Conservation (phyloP, 2,888 invertebrate species). For the Hermaeophaga mercurialis region DNA sequence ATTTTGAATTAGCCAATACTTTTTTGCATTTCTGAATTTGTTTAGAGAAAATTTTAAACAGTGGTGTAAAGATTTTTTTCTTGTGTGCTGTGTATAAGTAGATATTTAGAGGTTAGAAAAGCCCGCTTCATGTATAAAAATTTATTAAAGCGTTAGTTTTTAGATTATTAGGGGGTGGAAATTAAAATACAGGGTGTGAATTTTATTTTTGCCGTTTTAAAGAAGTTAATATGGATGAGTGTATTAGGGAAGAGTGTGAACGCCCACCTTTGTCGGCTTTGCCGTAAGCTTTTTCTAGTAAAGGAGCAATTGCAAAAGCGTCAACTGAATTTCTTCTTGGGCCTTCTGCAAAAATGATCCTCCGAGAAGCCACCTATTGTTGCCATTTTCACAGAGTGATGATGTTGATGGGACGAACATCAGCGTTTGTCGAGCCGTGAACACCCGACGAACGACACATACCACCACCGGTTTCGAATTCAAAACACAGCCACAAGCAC, state of each 20-base stretch:
- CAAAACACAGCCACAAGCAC: slow-evolving; percentile 52
- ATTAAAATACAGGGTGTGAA: too few species aligned
- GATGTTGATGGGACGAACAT: slow-evolving; percentile 54
- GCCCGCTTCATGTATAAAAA: too few species aligned
- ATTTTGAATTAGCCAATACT: background rate
- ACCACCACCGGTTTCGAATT: slow-evolving; percentile 57
- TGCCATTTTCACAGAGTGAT: slow-evolving; percentile 61
- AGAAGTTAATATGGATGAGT: too few species aligned
- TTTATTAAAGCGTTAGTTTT: too few species aligned
- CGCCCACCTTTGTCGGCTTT: slow-evolving; percentile 56
- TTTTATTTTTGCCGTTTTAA: too few species aligned
- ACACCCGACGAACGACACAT: slow-evolving; percentile 53
- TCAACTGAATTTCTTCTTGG: slow-evolving; percentile 64
- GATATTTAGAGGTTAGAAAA: slow-evolving; percentile 9
- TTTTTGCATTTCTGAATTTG: too few species aligned
- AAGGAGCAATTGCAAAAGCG: slow-evolving; percentile 57
- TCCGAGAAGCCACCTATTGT: slow-evolving; percentile 58
- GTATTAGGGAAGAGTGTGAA: slow-evolving; percentile 30
- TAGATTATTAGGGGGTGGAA: too few species aligned
- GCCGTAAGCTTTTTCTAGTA: slow-evolving; percentile 53
- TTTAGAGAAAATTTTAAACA: background rate
- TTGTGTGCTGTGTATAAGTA: background rate
- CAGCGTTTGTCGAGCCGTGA: slow-evolving; percentile 53
- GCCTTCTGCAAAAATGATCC: slow-evolving; percentile 60
- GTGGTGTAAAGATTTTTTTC: background rate